phyloP scores from a whole-genome alignment of 2,113 vertebrate genomes.

The Centropus unirufus region DNA sequence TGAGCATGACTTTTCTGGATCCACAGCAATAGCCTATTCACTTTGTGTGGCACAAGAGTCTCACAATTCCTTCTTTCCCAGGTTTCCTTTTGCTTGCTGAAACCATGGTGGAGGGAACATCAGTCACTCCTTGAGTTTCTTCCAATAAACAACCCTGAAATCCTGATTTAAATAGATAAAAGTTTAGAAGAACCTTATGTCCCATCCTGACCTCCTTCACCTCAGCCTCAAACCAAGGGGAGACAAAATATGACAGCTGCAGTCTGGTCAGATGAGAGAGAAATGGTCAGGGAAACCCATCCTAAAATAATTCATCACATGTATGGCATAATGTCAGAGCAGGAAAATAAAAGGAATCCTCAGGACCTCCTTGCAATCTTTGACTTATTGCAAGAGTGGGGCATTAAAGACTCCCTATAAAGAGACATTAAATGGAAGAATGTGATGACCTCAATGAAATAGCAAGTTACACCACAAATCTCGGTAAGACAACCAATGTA shows the following conservation, averaged over 20 bases:
- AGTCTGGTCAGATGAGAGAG: background rate
- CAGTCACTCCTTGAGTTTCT: background rate
- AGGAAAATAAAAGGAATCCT: background rate
- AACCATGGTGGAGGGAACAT: background rate
- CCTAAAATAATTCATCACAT: background rate
- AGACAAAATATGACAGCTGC: background rate
- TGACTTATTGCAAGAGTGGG: accelerated
- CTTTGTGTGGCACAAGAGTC: background rate
- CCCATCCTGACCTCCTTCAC: background rate
- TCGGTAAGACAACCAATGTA: background rate
- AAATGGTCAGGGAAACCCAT: background rate
- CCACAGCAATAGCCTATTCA: accelerated
- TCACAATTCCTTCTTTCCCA: background rate
- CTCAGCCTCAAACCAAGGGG: background rate
- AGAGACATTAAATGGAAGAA: background rate
- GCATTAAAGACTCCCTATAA: background rate
- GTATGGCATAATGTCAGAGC: background rate
- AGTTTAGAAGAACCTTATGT: background rate
- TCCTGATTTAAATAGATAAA: background rate
- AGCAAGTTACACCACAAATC: background rate
- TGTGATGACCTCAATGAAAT: background rate
- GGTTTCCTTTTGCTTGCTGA: background rate
- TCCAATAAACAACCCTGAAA: background rate
- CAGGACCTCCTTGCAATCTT: background rate
- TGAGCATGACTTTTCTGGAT: background rate